phyloP scores from a whole-genome alignment of 2,797 vertebrate species.

The Syngnathus rostellatus region DNA sequence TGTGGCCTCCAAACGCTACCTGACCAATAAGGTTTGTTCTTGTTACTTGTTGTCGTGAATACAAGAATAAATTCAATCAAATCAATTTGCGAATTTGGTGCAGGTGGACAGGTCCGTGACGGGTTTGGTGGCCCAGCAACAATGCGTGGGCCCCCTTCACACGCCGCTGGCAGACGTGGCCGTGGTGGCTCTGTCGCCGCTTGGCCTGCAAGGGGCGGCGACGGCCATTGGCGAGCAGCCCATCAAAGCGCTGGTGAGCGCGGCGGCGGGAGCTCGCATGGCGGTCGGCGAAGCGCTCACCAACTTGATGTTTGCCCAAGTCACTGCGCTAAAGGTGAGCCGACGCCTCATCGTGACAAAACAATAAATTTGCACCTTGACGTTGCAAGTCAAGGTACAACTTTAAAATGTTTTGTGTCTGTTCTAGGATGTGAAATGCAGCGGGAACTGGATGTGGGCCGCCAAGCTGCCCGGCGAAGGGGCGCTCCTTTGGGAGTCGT shows the following conservation, averaged over 20 bases:
- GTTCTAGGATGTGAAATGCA: conserved; percentile 86
- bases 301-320: conserved; percentile 82
- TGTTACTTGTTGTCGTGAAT: neutral
- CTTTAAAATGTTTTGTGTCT: neutral
- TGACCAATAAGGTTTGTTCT: conserved; percentile 87
- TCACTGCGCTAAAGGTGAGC: conserved; percentile 78
- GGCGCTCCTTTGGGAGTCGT: conserved; percentile 76
- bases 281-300: conserved; percentile 86
- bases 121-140: conserved; percentile 90
- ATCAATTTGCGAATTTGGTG: neutral
- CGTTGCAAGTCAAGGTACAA: neutral
- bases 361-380: neutral
- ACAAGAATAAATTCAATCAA: neutral
- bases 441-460: conserved; percentile 97
- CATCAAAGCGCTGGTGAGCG: conserved; percentile 81
- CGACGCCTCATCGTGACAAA: neutral
- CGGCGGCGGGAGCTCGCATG: conserved; percentile 80
- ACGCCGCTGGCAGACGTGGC: conserved; percentile 87
- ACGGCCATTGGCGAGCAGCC: conserved; percentile 89
- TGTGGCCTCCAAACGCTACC: conserved; percentile 88
- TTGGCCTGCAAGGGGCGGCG: conserved; percentile 75
- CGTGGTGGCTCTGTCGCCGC: conserved; percentile 82
- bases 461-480: conserved; percentile 84
- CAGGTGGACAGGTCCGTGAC: conserved; percentile 93
- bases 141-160: conserved; percentile 90